Evolutionary conservation across 2,113 vertebrate genomes (phyloP).

Genomic region (Tenebrosternarchus preto): DNA sequence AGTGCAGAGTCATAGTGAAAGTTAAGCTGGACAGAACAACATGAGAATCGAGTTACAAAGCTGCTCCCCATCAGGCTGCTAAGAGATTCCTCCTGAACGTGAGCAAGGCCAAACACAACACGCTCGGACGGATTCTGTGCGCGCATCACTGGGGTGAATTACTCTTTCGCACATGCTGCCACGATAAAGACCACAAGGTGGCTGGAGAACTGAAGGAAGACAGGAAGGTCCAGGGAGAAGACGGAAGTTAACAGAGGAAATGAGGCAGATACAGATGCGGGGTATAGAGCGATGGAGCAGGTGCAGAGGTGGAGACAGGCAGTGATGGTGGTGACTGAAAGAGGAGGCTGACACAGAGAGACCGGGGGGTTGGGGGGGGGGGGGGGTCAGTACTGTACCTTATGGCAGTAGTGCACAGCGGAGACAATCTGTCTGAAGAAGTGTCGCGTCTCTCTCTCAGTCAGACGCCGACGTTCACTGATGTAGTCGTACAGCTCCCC

Average conservation of each 20-base stretch:
- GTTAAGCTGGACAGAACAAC: conserved; percentile 6
- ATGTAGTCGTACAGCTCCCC: conserved; percentile 88
- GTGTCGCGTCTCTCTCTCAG: conserved; percentile 83
- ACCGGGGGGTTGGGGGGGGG: not conserved
- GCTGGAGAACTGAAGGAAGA: not conserved
- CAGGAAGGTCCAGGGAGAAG: not conserved
- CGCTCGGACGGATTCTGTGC: not conserved
- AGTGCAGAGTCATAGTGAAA: not conserved
- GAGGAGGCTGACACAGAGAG: too few species aligned
- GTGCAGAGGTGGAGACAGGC: not conserved
- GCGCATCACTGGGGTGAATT: not conserved
- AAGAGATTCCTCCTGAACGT: conserved; percentile 39
- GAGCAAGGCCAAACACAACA: conserved; percentile 46
- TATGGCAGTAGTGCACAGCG: conserved; percentile 87
- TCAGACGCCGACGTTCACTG: conserved; percentile 82
- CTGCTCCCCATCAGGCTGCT: conserved; percentile 42
- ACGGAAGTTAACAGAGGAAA: too few species aligned
- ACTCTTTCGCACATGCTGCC: conserved; percentile 21
- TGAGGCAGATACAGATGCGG: too few species aligned
- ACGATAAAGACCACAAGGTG: conserved; percentile 7
- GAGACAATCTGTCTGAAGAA: conserved; percentile 89
- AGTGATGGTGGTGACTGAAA: too few species aligned
- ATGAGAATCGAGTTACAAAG: conserved; percentile 21
- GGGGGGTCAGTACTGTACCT: conserved; percentile 68
- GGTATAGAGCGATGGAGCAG: not conserved